Base-by-base conservation (phyloP, 2,888 invertebrate genomes). In the Melinaea marsaeus region DNA sequence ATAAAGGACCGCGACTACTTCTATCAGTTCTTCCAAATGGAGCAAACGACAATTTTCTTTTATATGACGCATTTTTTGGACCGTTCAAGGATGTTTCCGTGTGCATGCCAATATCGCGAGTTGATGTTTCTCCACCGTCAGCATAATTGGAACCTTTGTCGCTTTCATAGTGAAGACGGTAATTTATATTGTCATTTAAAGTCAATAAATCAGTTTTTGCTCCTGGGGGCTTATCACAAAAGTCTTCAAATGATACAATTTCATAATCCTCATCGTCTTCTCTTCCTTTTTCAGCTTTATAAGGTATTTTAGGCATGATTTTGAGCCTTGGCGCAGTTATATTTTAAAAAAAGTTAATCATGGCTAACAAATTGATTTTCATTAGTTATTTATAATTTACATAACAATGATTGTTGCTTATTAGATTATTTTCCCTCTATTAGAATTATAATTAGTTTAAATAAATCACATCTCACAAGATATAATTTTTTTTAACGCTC, bases 231-330 rank as follows among this genome's bases (percentile, higher is more conserved):
- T 92, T 92, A 70, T 92, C 92, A 70, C 92, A 92, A 75, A 93
- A 93, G 61, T 93, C 92, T 76, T 93, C 92, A 73, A 93, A 93
- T 1, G 93, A 92, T 35, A 93, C 92, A 63, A 91, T 89, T 73
- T 91, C 91, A 65, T 91, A 91, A 67, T 91, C 91, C 56, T 89
- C 87, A 13, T 88, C 85, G 22, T 83, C 80, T 61, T 85, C 85
- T n/a, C 75, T 74, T 32, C 84, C 75, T 74, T 86, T 86, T 68
- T 90, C 89, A 3, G 83, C 71, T 77, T 89, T 90, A 64, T 86
- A 88, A 0, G 90, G 89, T 76, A 88, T 84, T 80, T 91, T 91
- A 61, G 90, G 85, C 91, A 91, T 91, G 22, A 51, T 51, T 51
- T 42, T 9, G 7, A 22, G 9, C 2, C 3, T 51, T 51, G 6